Conservation (phyloP, 37 sponge, comb jelly and placozoan genomes). For the Amphimedon queenslandica region DNA sequence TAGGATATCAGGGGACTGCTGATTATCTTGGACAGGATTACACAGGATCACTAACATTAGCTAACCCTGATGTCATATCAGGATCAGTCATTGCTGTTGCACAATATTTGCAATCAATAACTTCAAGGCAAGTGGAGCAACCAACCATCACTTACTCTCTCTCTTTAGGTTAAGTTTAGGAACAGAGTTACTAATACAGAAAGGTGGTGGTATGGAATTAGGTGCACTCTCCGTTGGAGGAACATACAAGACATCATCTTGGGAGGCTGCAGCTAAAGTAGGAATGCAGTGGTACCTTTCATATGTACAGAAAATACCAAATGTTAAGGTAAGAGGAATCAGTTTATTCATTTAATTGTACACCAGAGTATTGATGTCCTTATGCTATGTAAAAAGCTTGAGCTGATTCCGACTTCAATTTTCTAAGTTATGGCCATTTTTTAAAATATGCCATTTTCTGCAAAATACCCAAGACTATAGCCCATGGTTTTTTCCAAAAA, state of each 20-base stretch:
- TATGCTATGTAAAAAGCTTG: too few relatives aligned
- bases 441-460: too few relatives aligned
- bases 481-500: too few relatives aligned
- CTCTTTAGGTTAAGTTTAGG: slow-evolving; percentile 37
- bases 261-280: slow-evolving; percentile 61
- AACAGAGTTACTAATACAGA: slow-evolving; percentile 73
- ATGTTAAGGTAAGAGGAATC: too few relatives aligned
- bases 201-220: slow-evolving; percentile 58
- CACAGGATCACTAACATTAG: slow-evolving; percentile 64
- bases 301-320: slow-evolving; percentile 39
- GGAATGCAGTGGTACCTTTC: slow-evolving; percentile 60
- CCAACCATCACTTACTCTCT: too few relatives aligned
- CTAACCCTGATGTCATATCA: slow-evolving; percentile 69
- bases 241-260: slow-evolving; percentile 25
- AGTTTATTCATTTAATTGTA: too few relatives aligned
- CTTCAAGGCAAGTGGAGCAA: slow-evolving; percentile 44
- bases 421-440: too few relatives aligned
- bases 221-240: slow-evolving; percentile 69
- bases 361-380: too few relatives aligned
- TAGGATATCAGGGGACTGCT: slow-evolving; percentile 54
- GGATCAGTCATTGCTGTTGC: slow-evolving; percentile 57
- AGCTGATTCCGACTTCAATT: too few relatives aligned
- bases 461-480: too few relatives aligned
- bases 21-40: slow-evolving; percentile 78
- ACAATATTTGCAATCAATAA: slow-evolving; percentile 81